Evolutionary conservation across 2,888 invertebrate species (phyloP), one percentile per base, ranked within the genome.

Genomic region (Hemithea aestivaria): DNA sequence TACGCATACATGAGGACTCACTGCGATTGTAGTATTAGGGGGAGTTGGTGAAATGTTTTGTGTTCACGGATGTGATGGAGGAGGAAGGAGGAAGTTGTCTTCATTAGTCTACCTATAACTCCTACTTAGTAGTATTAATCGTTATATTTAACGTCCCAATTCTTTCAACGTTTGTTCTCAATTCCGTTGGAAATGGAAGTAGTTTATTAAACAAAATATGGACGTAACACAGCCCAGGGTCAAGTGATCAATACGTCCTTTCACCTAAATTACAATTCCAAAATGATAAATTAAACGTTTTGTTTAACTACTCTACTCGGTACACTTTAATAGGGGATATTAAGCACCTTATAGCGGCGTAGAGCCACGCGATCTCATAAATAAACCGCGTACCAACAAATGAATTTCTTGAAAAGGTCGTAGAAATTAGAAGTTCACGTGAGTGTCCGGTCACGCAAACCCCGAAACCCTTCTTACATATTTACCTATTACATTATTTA

Each of bases 341-440:
- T 66, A 66, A 57, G 62, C 48, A 52, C 49, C 52, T 56, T 57
- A 61, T 59, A 61, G 54, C 47, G 2, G 16, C 5, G 16, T 16
- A 16, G 16, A 16, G 60, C 73, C 76, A 77, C 77, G 75, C 79
- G 68, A 77, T 60, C 66, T 62, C 62, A 68, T 75, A 74, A 77
- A 77, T 72, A 57, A 77, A 67, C 63, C 54, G 53, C 56, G 62
- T 67, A 59, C 48, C 35, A 52, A 53, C 48, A 75, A 82, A 83
- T 78, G 75, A 83, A 83, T 79, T 82, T 81, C 82, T 77, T 78
- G 76, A 83, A 85, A 83, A 83, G 80, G 82, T 76, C 80, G 74
- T 75, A 73, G 74, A 79, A 81, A 83, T 83, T 84, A 79, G 74
- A 73, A 75, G 74, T 81, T 75, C 72, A 79, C 77, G 70, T 77